Evolutionary conservation across 2,888 invertebrate genomes (phyloP).

Genomic region (Ditula angustiorana): DNA sequence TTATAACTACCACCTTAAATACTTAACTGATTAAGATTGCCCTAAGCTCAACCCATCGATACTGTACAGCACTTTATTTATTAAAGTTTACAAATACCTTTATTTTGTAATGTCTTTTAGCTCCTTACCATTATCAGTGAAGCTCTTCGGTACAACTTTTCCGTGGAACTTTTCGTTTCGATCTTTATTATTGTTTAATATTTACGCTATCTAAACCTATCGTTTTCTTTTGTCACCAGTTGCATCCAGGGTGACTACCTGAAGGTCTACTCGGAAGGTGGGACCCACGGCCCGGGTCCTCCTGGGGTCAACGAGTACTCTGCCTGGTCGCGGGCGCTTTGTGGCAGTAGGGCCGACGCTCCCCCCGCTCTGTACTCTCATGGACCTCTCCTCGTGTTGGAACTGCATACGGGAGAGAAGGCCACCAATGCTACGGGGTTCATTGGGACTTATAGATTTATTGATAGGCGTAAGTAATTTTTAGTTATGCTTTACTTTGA

Average conservation of each 20-base stretch:
- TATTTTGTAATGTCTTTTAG: too few species aligned
- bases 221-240: conserved; percentile 77
- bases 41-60: too few species aligned
- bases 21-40: too few species aligned
- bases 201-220: not conserved
- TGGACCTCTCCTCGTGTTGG: conserved; percentile 89
- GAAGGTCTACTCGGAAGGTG: conserved; percentile 91
- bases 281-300: conserved; percentile 87
- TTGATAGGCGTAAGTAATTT: conserved; percentile 89
- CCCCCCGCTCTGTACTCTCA: conserved; percentile 91
- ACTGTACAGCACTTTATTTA: not conserved
- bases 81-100: not conserved
- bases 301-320: conserved; percentile 92
- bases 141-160: too few species aligned
- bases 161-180: too few species aligned
- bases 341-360: conserved; percentile 89
- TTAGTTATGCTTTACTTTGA: too few species aligned
- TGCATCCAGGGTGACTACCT: conserved; percentile 90
- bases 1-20: too few species aligned
- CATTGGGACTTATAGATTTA: conserved; percentile 90
- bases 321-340: conserved; percentile 90
- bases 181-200: not conserved
- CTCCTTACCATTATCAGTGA: too few species aligned
- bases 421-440: conserved; percentile 87
- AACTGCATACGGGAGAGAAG: conserved; percentile 87